Evolutionary conservation across 92 coral and sea anemone genomes (phyloP).

Genomic region (Montipora capitata): DNA sequence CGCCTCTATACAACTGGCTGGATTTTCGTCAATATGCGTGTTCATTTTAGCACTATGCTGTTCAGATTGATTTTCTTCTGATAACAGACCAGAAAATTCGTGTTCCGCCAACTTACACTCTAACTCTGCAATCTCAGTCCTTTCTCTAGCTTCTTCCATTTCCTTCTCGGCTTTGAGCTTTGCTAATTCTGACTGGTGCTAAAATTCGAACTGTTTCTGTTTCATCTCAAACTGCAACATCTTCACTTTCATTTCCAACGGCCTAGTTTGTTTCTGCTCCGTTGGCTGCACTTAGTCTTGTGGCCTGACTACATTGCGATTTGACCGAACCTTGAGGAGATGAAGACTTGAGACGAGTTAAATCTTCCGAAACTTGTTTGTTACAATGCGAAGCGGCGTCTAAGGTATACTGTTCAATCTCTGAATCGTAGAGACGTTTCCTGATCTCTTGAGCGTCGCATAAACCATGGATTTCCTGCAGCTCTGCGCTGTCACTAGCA

Average conservation of each 20-base stretch:
- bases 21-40: background rate
- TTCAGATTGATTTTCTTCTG: background rate
- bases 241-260: too few relatives aligned
- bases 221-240: slow-evolving; percentile 25
- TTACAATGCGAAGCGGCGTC: too few relatives aligned
- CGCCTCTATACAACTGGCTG: background rate
- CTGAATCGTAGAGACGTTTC: too few relatives aligned
- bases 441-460: too few relatives aligned
- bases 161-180: slow-evolving; percentile 32
- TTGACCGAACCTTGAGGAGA: background rate
- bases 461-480: too few relatives aligned
- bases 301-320: background rate
- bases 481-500: too few relatives aligned
- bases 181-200: slow-evolving; percentile 43
- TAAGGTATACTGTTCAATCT: too few relatives aligned
- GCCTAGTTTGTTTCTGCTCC: too few relatives aligned
- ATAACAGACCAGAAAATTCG: slow-evolving; percentile 15
- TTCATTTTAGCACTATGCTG: background rate
- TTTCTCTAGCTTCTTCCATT: background rate
- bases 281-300: too few relatives aligned
- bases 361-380: too few relatives aligned
- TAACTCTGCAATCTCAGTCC: slow-evolving; percentile 39
- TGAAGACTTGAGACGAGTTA: too few relatives aligned
- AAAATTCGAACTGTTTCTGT: slow-evolving; percentile 46
- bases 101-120: slow-evolving; percentile 30